Evolutionary conservation across 2,797 vertebrate genomes (phyloP).

Genomic region (Ceyx erithaca): DNA sequence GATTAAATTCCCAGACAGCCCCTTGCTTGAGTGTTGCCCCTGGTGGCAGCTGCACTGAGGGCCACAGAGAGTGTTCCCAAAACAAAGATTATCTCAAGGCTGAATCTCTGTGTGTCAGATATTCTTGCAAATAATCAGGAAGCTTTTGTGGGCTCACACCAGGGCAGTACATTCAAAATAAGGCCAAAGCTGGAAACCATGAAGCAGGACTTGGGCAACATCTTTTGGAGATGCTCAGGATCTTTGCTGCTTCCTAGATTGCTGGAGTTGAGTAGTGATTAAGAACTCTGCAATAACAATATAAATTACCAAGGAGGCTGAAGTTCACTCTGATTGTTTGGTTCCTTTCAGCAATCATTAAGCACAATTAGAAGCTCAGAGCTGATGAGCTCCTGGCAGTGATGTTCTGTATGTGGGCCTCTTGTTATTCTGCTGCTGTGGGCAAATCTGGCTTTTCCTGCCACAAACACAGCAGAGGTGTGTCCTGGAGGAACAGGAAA

Average conservation of each 20-base stretch:
- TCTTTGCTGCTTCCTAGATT: conserved; percentile 21
- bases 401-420: background rate
- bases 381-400: background rate
- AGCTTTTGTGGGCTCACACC: background rate
- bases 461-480: rapidly evolving
- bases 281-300: conserved; percentile 21
- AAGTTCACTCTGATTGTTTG: conserved; percentile 40
- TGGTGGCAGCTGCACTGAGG: background rate
- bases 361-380: conserved; percentile 48
- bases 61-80: background rate
- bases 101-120: background rate
- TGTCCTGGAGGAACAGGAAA: background rate
- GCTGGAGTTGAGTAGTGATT: conserved; percentile 16
- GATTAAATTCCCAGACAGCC: rapidly evolving
- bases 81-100: background rate
- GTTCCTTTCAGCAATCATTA: conserved; percentile 58
- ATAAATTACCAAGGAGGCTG: conserved; percentile 39
- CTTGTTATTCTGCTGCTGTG: background rate
- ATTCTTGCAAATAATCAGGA: background rate
- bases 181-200: conserved; percentile 23
- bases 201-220: background rate
- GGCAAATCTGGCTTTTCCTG: background rate
- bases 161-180: background rate
- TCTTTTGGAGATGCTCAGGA: conserved; percentile 10
- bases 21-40: background rate